Percentiles rank a stretch among this genome's conserved stretches.
phyloP scores from a whole-genome alignment of 2,797 vertebrate genomes.

The Alauda arvensis region DNA sequence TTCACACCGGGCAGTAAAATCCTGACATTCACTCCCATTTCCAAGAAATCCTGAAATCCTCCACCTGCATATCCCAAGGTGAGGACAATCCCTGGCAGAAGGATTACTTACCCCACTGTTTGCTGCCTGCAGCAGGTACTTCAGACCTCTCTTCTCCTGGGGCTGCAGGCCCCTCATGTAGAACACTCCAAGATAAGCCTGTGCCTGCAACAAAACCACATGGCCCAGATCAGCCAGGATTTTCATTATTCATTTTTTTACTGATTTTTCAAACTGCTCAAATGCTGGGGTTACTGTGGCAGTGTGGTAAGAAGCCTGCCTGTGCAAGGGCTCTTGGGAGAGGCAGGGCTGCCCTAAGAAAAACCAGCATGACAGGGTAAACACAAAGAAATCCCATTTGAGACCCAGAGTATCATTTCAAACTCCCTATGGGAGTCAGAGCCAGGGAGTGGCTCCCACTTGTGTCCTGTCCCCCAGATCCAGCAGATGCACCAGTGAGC shows the following conservation, averaged over 20 bases:
- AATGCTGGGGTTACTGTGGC: background rate
- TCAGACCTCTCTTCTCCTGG: slow-evolving; percentile 74
- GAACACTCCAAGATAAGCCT: slow-evolving; percentile 86
- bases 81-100: background rate
- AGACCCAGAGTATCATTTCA: background rate
- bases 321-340: background rate
- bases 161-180: slow-evolving; percentile 73
- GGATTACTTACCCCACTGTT: slow-evolving; percentile 76
- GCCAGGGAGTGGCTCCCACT: background rate
- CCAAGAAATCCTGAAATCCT: background rate
- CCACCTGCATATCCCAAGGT: background rate
- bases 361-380: background rate
- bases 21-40: accelerated
- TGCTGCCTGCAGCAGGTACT: slow-evolving; percentile 86
- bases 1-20: background rate
- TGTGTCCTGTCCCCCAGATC: background rate
- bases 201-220: slow-evolving; percentile 77
- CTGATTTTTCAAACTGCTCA: background rate
- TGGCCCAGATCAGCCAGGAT: background rate
- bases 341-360: background rate
- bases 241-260: background rate
- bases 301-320: background rate
- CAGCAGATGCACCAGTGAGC: background rate
- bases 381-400: background rate
- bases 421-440: background rate